Conservation (phyloP, 92 coral and sea anemone genomes). For the Pocillopora meandrina region DNA sequence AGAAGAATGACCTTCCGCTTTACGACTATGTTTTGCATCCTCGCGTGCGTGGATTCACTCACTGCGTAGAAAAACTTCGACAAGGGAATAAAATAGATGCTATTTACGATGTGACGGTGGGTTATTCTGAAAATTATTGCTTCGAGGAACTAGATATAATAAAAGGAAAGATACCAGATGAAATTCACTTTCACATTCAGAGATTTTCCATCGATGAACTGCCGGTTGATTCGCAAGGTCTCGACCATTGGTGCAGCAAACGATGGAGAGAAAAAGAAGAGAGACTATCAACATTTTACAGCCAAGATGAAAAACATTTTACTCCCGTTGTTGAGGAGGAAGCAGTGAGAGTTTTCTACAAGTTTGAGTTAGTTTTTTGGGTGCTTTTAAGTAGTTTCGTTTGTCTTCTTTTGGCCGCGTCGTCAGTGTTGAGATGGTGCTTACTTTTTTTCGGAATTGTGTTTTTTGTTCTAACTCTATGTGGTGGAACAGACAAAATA, state of each 20-base stretch:
- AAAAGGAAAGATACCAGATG: slow-evolving; percentile 76
- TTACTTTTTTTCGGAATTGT: neutral
- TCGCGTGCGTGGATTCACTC: slow-evolving; percentile 87
- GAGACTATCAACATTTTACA: slow-evolving; percentile 68
- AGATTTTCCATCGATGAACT: slow-evolving; percentile 70
- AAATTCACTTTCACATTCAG: slow-evolving; percentile 88
- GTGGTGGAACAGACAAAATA: slow-evolving; percentile 42
- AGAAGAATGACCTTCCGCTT: slow-evolving; percentile 75
- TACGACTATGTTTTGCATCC: slow-evolving; percentile 94
- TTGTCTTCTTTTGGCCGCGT: slow-evolving; percentile 23
- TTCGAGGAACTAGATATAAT: slow-evolving; percentile 76
- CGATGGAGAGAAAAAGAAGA: slow-evolving; percentile 90
- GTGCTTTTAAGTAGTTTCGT: slow-evolving; percentile 41
- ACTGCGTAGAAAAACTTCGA: slow-evolving; percentile 80
- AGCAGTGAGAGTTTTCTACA: slow-evolving; percentile 48
- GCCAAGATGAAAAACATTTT: slow-evolving; percentile 48
- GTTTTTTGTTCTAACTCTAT: slow-evolving; percentile 8
- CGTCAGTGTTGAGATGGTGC: slow-evolving; percentile 59
- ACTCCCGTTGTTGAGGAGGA: slow-evolving; percentile 44
- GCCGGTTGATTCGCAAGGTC: slow-evolving; percentile 65
- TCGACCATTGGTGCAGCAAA: slow-evolving; percentile 87
- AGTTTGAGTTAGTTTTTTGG: slow-evolving; percentile 69
- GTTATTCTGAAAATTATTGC: slow-evolving; percentile 75
- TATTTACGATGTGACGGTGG: slow-evolving; percentile 93
- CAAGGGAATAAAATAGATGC: slow-evolving; percentile 69